Evolutionary conservation across 2,888 invertebrate species (phyloP).

Genomic region (Lordiphosa andalusiaca): DNA sequence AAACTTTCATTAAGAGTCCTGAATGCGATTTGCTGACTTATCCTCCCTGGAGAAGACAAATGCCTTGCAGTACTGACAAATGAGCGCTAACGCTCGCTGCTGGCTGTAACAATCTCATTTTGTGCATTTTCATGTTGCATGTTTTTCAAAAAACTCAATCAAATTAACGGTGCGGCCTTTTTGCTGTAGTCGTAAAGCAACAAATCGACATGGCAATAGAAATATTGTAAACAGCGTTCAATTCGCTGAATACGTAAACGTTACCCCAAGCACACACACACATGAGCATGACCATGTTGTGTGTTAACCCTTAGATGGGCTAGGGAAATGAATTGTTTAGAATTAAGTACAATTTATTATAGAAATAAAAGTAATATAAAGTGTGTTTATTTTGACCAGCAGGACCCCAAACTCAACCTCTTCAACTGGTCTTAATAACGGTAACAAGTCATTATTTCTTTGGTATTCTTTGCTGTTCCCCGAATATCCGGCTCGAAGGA

Average conservation of each 20-base stretch:
- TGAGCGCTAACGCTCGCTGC: constrained; percentile 29
- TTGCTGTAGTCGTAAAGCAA: constrained; percentile 67
- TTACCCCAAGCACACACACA: constrained; percentile 28
- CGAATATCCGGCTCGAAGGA: too few species aligned
- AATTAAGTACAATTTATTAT: too few species aligned
- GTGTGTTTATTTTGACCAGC: too few species aligned
- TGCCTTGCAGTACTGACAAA: constrained; percentile 45
- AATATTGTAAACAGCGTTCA: constrained; percentile 68
- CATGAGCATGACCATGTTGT: background rate
- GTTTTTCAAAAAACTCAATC: constrained; percentile 66
- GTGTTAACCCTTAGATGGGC: constrained; percentile 23
- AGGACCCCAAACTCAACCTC: too few species aligned
- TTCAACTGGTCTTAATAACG: too few species aligned
- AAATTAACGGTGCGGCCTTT: constrained; percentile 70
- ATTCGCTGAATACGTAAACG: constrained; percentile 48
- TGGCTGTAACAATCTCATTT: constrained; percentile 16
- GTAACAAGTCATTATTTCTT: too few species aligned
- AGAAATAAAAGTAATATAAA: too few species aligned
- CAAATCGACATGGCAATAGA: constrained; percentile 59
- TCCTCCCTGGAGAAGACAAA: constrained; percentile 61
- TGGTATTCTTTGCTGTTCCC: too few species aligned
- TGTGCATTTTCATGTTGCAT: constrained; percentile 58
- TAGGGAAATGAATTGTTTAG: too few species aligned
- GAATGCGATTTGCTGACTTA: constrained; percentile 73
- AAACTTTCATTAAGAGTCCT: constrained; percentile 76